Percentiles rank a stretch among this genome's conserved stretches.
Evolutionary conservation across 2,797 vertebrate genomes (phyloP).

Genomic region (Gymnocypris eckloni): DNA sequence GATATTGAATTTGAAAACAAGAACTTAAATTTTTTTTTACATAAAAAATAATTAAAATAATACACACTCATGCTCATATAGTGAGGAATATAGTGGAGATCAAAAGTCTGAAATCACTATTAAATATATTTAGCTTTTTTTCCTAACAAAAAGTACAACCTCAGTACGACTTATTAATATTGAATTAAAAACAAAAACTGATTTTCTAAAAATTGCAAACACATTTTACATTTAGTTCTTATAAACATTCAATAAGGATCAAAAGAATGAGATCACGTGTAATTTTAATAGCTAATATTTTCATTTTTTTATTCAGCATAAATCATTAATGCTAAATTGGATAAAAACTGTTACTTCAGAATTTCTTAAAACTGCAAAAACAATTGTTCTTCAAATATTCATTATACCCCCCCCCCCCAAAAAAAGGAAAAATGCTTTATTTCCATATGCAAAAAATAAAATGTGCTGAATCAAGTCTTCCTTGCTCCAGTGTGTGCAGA

Average conservation of each 20-base stretch:
- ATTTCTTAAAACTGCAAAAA: no score
- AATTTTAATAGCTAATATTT: background rate
- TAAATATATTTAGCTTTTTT: no score
- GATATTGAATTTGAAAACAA: no score
- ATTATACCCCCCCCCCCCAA: no score
- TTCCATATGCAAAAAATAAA: background rate
- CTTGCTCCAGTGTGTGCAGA: conserved; percentile 84
- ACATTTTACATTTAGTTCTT: background rate
- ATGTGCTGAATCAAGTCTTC: background rate
- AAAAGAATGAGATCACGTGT: background rate
- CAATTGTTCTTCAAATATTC: background rate
- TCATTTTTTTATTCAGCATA: no score
- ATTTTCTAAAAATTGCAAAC: background rate
- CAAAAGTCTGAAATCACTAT: background rate
- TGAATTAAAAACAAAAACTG: background rate
- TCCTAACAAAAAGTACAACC: no score
- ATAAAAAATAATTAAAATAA: no score
- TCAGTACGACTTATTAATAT: background rate
- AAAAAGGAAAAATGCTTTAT: background rate
- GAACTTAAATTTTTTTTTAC: no score
- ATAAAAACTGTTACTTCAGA: background rate
- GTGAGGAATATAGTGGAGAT: background rate
- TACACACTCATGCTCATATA: background rate
- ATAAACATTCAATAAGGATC: background rate
- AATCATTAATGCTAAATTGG: background rate